Base-by-base conservation (phyloP, 2,888 invertebrate species). In the Drosophila histrio region DNA sequence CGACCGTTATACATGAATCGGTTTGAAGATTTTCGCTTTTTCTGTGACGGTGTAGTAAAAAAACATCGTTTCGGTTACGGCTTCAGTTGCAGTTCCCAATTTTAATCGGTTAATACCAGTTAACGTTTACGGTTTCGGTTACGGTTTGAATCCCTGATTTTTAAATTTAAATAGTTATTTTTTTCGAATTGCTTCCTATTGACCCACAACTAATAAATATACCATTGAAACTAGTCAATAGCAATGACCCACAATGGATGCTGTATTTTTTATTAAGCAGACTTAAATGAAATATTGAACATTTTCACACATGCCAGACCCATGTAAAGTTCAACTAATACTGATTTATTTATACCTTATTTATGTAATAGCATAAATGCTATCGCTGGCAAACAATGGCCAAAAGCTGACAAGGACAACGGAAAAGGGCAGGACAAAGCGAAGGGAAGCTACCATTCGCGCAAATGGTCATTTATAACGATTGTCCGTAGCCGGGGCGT, bases 381-480 rank as follows among this genome's bases (percentile, higher is more conserved):
- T 85, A 85, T 85, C 84, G 85, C 74, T 62, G 43, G 67, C 72
- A 62, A 70, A 88, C 87, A 84, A 80, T 68, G 68, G 67, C 61
- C 61, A 24, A 62, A 67, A 60, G 61, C 61, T 62, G 61, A 59
- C 54, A 46, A 62, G 57, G 50, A 61, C 65, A 63, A 34, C 58
- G 34, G n/a, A 13, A 47, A 30, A 56, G 54, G 44, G 53, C 38
- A 43, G 24, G n/a, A 11, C 21, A 30, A 26, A 13, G 7, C 58
- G 39, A 64, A 61, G 47, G 44, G 54, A 54, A 32, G 8, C 1
- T 21, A 9, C 9, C 64, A 54, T 22, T 61, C 64, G 54, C 53
- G 61, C 79, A 72, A 84, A 80, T 69, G 89, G 89, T 87, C 89
- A 85, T 85, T 85, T 85, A 85, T 88, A 88, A 85, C 72, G 89